Percentiles rank a stretch among this genome's conserved stretches.
phyloP scores from a whole-genome alignment of 2,888 invertebrate species.

The Nebria brevicollis region DNA sequence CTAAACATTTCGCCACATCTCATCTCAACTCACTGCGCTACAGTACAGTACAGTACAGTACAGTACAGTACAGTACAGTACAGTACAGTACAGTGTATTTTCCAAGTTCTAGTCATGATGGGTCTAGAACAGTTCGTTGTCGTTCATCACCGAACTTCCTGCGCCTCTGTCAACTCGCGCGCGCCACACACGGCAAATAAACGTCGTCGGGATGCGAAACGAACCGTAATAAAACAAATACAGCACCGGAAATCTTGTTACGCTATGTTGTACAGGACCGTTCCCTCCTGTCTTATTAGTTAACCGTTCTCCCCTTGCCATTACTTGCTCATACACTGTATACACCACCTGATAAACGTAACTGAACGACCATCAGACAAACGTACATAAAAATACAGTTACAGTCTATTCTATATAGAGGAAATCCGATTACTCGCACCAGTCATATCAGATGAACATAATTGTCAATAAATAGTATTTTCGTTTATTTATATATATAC shows the following conservation, averaged over 20 bases:
- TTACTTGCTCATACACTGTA: background rate
- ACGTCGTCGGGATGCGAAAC: conserved; percentile 38
- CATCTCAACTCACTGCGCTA: background rate
- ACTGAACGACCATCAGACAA: background rate
- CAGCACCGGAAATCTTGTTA: conserved; percentile 40
- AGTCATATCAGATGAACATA: too few species aligned
- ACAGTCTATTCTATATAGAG: background rate
- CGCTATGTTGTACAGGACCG: conserved; percentile 11
- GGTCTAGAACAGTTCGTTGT: background rate
- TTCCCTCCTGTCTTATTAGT: conserved; percentile 27
- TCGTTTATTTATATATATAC: too few species aligned
- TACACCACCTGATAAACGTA: background rate
- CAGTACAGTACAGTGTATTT: background rate
- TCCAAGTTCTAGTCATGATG: background rate
- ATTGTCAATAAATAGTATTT: too few species aligned
- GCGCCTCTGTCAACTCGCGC: background rate
- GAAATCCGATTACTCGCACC: background rate
- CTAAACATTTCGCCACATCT: background rate
- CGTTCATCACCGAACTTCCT: conserved; percentile 6
- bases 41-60: background rate
- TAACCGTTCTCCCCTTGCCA: conserved; percentile 1
- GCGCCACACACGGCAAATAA: conserved; percentile 39
- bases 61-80: background rate
- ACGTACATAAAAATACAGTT: conserved; percentile 8
- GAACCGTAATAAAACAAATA: conserved; percentile 42